Evolutionary conservation across 2,113 vertebrate species (phyloP), one percentile per base, ranked within the genome.

Genomic region (Chitala chitala): DNA sequence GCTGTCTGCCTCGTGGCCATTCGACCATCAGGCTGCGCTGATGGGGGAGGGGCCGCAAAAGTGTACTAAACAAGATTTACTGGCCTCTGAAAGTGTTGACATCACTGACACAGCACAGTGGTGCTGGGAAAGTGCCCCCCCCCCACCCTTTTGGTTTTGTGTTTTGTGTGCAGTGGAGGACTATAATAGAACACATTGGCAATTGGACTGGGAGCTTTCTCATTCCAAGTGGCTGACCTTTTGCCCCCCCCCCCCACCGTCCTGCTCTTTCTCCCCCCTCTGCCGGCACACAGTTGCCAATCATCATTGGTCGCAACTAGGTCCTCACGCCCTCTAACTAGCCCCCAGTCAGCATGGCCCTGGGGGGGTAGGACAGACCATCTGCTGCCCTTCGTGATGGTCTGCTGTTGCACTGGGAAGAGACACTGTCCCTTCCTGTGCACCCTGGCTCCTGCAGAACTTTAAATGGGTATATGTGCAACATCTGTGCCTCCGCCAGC

Each of bases 311-410:
- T 63, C 55, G 63, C 42, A 22, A 31, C 5, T 59, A 40, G 22
- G 13, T 29, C 68, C 63, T 31, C 3, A 10, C 54, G 42, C 22
- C 26, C 26, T 15, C 26, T 3, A 46, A 20, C 38, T 48, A 36
- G 50, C 38, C 69, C 54, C 74, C 50, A 10, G 5, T 50, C 48
- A 55, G 48, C 70, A 53, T 71, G 51, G 53, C 53, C 54, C 63
- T 48, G 55, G 51, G 72, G 75, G 75, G 74, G 44, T 33, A 46
- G 3, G 61, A 71, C 8, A 46, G 13, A 42, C 78, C 79, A 79
- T 81, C 79, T 83, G 81, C 61, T 76, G 46, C 50, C 73, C 29
- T 54, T 50, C 77, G 20, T 61, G 46, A 26, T 56, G 63, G 53
- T 76, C 20, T 40, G 46, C 38, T 59, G 46, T 44, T 31, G 29